Conservation (phyloP, 2,113 vertebrate genomes). For the Alosa alosa region DNA sequence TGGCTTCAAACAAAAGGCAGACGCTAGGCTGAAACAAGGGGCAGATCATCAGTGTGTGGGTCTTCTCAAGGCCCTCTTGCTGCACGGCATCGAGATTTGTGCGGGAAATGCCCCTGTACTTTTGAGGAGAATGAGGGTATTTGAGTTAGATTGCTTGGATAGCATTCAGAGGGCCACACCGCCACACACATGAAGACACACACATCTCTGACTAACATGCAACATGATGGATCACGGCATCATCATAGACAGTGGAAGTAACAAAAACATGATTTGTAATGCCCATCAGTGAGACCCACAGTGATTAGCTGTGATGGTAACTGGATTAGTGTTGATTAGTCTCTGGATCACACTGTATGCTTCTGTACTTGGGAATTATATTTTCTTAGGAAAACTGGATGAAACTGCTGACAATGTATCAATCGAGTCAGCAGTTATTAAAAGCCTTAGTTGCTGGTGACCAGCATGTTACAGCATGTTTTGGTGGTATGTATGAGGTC, state of each 20-base stretch:
- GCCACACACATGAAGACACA: slow-evolving; percentile 31
- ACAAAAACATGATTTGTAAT: neutral
- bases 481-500: neutral
- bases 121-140: slow-evolving; percentile 69
- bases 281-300: neutral
- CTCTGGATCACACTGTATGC: neutral
- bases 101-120: slow-evolving; percentile 66
- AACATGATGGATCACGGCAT: neutral
- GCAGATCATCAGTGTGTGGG: slow-evolving; percentile 6
- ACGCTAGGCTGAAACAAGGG: slow-evolving; percentile 45
- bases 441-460: neutral
- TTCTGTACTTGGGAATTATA: neutral
- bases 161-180: slow-evolving; percentile 52
- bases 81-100: slow-evolving; percentile 71
- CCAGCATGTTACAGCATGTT: neutral
- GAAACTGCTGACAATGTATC: neutral
- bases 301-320: neutral
- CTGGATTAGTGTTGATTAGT: too few relatives aligned
- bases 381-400: neutral
- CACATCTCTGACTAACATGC: neutral
- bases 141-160: slow-evolving; percentile 70
- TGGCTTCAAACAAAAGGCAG: slow-evolving; percentile 39
- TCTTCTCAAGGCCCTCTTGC: slow-evolving; percentile 46
- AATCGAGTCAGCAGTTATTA: neutral
- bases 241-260: neutral